phyloP scores from a whole-genome alignment of 2,888 invertebrate species.

The Sialis lutaria region DNA sequence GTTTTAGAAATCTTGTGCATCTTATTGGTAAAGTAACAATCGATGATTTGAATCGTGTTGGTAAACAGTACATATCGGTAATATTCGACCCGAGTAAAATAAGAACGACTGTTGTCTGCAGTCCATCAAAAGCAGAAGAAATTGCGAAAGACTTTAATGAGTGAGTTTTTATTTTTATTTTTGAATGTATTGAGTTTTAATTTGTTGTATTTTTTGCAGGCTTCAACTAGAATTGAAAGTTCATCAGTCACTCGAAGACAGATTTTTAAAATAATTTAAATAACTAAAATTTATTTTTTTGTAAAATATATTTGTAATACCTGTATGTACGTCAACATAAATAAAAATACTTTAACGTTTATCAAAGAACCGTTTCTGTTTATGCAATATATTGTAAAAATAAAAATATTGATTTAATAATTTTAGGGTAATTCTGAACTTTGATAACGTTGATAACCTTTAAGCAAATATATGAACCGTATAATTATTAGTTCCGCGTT shows the following conservation, averaged over 20 bases:
- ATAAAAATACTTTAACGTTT: too few relatives aligned
- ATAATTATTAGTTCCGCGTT: too few relatives aligned
- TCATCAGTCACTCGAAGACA: slow-evolving; percentile 43
- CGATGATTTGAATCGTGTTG: slow-evolving; percentile 45
- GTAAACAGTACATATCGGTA: slow-evolving; percentile 48
- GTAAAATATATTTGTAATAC: too few relatives aligned
- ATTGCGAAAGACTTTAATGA: slow-evolving; percentile 44
- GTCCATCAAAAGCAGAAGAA: slow-evolving; percentile 55
- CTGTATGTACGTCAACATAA: too few relatives aligned
- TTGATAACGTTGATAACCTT: too few relatives aligned
- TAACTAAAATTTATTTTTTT: too few relatives aligned
- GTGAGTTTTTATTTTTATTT: slow-evolving; percentile 26
- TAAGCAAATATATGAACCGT: too few relatives aligned
- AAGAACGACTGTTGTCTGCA: slow-evolving; percentile 58
- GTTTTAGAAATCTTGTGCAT: slow-evolving; percentile 41
- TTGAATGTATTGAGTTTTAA: slow-evolving; percentile 1
- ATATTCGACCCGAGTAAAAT: slow-evolving; percentile 42
- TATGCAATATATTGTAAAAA: too few relatives aligned
- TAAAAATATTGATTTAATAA: too few relatives aligned
- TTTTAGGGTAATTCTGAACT: too few relatives aligned
- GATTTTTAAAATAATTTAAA: slow-evolving; percentile 30
- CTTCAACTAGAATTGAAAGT: slow-evolving; percentile 35
- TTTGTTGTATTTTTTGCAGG: slow-evolving; percentile 26
- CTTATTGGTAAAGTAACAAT: slow-evolving; percentile 45
- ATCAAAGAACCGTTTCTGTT: too few relatives aligned